These are phyloP conservation scores for Mico argentatus DNA, from an alignment of 2,797 vertebrate species.

Conservation along the genomic window DNA sequence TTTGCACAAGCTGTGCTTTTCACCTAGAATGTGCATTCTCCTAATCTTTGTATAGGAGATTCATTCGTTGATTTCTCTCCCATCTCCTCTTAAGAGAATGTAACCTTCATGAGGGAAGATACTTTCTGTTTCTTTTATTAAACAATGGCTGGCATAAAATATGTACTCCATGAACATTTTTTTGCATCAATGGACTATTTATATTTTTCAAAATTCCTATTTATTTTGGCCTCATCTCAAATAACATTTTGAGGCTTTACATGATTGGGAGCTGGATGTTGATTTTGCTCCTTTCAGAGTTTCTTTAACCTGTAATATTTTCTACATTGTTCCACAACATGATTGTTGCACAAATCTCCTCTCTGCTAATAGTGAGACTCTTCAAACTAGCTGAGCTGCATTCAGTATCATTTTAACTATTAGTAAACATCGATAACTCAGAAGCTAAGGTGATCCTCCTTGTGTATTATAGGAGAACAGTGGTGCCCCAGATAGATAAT, in stretches of 20 bases:
- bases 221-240: background rate
- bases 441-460: background rate
- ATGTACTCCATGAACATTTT: background rate
- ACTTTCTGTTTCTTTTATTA: background rate
- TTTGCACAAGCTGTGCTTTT: background rate
- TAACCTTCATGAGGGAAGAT: background rate
- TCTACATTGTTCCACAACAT: background rate
- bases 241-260: background rate
- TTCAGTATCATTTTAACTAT: background rate
- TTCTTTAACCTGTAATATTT: background rate
- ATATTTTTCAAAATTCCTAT: background rate
- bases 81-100: background rate
- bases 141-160: background rate
- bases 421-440: background rate
- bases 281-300: background rate
- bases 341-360: background rate
- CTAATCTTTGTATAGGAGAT: background rate
- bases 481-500: background rate
- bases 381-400: background rate
- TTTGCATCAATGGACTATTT: background rate
- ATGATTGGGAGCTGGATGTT: background rate
- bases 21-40: background rate
- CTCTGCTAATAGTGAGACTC: background rate
- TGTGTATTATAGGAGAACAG: background rate
- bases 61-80: background rate